phyloP scores from a whole-genome alignment of 2,888 invertebrate species.

The Thalpophila matura region DNA sequence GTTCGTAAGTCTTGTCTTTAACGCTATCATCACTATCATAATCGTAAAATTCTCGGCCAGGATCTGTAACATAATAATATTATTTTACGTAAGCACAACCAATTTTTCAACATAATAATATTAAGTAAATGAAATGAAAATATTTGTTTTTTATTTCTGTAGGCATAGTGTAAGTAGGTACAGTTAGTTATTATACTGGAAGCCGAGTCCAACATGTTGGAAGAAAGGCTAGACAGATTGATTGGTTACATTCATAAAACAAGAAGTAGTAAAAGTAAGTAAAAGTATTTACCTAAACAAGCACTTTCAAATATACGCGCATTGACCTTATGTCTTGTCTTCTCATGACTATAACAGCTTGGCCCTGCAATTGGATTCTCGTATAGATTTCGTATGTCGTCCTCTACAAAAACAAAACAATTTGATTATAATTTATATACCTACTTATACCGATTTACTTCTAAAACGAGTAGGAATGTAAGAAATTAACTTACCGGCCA shows the following conservation, averaged over 20 bases:
- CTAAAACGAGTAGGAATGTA: neutral
- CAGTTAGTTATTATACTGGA: slow-evolving; percentile 1
- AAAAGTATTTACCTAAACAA: slow-evolving; percentile 2
- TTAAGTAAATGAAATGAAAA: too few relatives aligned
- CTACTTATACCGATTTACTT: neutral
- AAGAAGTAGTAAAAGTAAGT: neutral
- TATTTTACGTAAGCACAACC: slow-evolving; percentile 1
- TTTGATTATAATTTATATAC: neutral
- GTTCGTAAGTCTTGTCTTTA: slow-evolving; percentile 3
- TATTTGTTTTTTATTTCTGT: too few relatives aligned
- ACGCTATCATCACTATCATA: slow-evolving; percentile 8
- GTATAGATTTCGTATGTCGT: neutral
- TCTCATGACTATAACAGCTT: too few relatives aligned
- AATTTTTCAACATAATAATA: slow-evolving; percentile 4
- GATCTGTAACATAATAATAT: slow-evolving; percentile 1
- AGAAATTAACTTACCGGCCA: neutral
- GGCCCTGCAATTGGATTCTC: slow-evolving; percentile 1
- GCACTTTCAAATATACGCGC: slow-evolving; percentile 6
- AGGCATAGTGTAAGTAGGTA: neutral
- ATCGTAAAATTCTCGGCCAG: slow-evolving; percentile 4
- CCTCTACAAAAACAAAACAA: slow-evolving; percentile 2
- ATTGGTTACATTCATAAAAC: neutral
- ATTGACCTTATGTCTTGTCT: slow-evolving; percentile 16
- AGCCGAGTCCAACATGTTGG: neutral
- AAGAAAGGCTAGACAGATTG: neutral